Evolutionary conservation across 2,797 vertebrate genomes (phyloP), one percentile per base, ranked within the genome.

Genomic region (Notolabrus celidotus): DNA sequence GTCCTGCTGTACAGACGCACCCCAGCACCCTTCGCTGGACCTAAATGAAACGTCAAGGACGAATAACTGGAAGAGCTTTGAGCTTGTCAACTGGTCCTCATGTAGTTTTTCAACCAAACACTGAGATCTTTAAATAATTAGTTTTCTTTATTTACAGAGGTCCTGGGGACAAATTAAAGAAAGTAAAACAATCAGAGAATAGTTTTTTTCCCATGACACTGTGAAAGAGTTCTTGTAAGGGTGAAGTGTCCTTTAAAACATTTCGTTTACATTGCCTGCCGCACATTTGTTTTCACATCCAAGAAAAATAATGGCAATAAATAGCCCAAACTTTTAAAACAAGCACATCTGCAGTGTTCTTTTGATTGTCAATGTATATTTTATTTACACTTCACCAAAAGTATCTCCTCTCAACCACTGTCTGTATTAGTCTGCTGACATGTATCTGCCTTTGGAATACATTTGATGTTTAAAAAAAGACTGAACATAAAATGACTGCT

Each of bases 41-140:
- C 23, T 34, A 71, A 55, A 70, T 65, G 34, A 84, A 80, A 80
- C 73, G 55, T 64, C 71, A 80, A 36, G 42, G 29, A 71, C 52
- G 52, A 27, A 52, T 54, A 63, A 78, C 71, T 72, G 69, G 47
- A 86, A 61, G 43, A 15, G 0, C n/a, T 51, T 54, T 19, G 1
- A 66, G 43, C 27, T 74, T 0, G 0, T 57, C 75, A 54, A 53
- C 74, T 61, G 59, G 16, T 59, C 29, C 50, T 45, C 38, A 65
- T 55, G 9, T 29, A 65, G 4, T 74, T 84, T 84, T 66, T 50
- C 67, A 16, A 29, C 67, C 47, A 29, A 19, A 56, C 16, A 22
- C 52, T 74, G 57, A 59, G 27, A 46, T 54, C 61, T 83, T 60
- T 78, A 67, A 82, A 78, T 61, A 70, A 64, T 65, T 42, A 11